A percentile compares a stretch with the other conserved stretches of the same genome.
phyloP scores from a whole-genome alignment of 2,888 invertebrate species.

The Chalcosyrphus nemorum region DNA sequence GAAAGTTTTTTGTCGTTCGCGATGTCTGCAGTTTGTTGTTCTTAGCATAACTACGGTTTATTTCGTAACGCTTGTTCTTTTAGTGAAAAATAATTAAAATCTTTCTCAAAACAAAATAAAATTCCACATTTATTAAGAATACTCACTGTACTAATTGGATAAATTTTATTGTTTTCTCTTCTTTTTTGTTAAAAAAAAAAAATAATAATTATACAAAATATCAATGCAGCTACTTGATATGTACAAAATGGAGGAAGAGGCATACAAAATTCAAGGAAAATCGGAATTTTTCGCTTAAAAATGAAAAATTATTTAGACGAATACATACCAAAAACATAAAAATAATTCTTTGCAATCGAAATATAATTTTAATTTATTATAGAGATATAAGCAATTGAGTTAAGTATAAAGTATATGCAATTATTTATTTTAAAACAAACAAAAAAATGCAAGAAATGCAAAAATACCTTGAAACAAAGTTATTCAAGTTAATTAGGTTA shows the following conservation, averaged over 20 bases:
- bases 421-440: constrained; percentile 55
- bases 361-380: constrained; percentile 62
- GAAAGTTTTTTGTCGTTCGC: constrained; percentile 1
- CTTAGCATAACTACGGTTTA: background rate
- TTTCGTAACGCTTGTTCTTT: constrained; percentile 15
- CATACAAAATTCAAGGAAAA: constrained; percentile 94
- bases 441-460: constrained; percentile 46
- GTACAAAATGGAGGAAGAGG: constrained; percentile 96
- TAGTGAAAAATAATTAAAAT: constrained; percentile 11
- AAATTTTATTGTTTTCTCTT: constrained; percentile 62
- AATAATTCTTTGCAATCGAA: constrained; percentile 74
- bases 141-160: constrained; percentile 59
- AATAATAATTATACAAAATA: constrained; percentile 38
- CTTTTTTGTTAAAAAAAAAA: constrained; percentile 35
- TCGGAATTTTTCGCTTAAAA: constrained; percentile 94
- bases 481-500: constrained; percentile 50
- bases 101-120: constrained; percentile 19
- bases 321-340: constrained; percentile 63
- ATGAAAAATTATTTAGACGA: constrained; percentile 46
- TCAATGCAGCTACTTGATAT: constrained; percentile 90
- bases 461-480: constrained; percentile 34
- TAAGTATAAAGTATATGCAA: constrained; percentile 51
- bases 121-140: constrained; percentile 23
- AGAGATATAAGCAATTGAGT: constrained; percentile 11
- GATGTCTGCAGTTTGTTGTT: constrained; percentile 16